These are phyloP conservation scores for Drosophila cardini DNA, from an alignment of 1,140 invertebrate species.

Conservation along the genomic window DNA sequence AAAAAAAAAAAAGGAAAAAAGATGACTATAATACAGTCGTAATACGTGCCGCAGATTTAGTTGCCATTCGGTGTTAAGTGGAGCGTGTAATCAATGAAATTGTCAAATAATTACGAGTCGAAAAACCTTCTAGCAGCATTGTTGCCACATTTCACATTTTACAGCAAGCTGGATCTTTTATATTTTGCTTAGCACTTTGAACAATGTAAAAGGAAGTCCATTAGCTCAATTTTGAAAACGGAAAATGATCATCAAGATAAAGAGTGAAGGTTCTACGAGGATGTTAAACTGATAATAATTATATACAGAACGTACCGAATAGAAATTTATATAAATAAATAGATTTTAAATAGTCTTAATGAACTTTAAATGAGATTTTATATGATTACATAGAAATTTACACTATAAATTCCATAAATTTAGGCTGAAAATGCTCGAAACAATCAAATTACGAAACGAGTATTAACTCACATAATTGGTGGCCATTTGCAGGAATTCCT, in stretches of 20 bases:
- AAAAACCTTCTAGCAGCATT: constrained; percentile 30
- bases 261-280: background rate
- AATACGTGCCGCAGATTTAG: constrained; percentile 76
- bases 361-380: too few relatives aligned
- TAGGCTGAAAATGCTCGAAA: too few relatives aligned
- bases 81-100: constrained; percentile 71
- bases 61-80: constrained; percentile 49
- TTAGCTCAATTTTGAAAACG: constrained; percentile 18
- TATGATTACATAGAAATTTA: too few relatives aligned
- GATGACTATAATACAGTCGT: constrained; percentile 66
- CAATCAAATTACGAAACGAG: constrained; percentile 66
- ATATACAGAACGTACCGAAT: too few relatives aligned
- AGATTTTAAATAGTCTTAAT: too few relatives aligned
- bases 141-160: constrained; percentile 37
- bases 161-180: background rate
- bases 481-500: background rate
- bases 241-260: background rate
- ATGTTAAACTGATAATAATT: too few relatives aligned
- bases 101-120: constrained; percentile 67
- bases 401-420: too few relatives aligned
- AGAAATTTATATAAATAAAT: too few relatives aligned
- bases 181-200: constrained; percentile 16
- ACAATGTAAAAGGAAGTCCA: constrained; percentile 29
- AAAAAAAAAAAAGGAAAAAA: background rate
- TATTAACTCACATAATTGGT: constrained; percentile 61